Evolutionary conservation across 2,113 vertebrate genomes (phyloP), one percentile per base, ranked within the genome.

Genomic region (Eulacestoma nigropectus): DNA sequence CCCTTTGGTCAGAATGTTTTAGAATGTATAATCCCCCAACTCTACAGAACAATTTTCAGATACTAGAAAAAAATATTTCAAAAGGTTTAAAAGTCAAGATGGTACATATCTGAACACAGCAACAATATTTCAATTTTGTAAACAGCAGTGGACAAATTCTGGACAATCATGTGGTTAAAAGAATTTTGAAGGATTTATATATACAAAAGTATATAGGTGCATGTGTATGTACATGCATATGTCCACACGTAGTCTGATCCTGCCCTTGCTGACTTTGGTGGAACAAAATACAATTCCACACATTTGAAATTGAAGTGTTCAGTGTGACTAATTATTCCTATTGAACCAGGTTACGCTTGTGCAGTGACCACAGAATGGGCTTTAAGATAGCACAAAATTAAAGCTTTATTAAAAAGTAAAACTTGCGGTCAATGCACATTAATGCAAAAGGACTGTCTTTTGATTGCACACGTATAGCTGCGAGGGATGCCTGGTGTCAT

Each of bases 391-490:
- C 15, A 88, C 6, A 74, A 33, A 86, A 59, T 29, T 37, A 90
- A 79, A 85, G 33, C 47, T 70, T 55, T 73, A 68, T 27, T 47
- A 68, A 52, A 74, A 57, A 84, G 18, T 0, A 0, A 57, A 89
- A 72, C 26, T 55, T 1, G 0, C 0, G 2, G n/a, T 57, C 35
- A 57, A 8, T 37, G 37, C 13, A 33, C 15, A 15, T 22, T 52
- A 64, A 33, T 68, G 44, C 27, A 52, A 50, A 69, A 69, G 32
- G 32, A 37, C 29, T 64, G 27, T 50, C 32, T 46, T 47, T 16
- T 59, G 32, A 32, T 32, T 49, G 29, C 41, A 12, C 13, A 3
- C 30, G 8, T 11, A 10, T 4, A 63, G 25, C 42, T 77, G 19
- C 49, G 50, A 62, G 32, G n/a, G 50, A 81, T 69, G 27, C 23